Evolutionary conservation across 2,113 vertebrate genomes (phyloP).

Genomic region (Brachirus orientalis): DNA sequence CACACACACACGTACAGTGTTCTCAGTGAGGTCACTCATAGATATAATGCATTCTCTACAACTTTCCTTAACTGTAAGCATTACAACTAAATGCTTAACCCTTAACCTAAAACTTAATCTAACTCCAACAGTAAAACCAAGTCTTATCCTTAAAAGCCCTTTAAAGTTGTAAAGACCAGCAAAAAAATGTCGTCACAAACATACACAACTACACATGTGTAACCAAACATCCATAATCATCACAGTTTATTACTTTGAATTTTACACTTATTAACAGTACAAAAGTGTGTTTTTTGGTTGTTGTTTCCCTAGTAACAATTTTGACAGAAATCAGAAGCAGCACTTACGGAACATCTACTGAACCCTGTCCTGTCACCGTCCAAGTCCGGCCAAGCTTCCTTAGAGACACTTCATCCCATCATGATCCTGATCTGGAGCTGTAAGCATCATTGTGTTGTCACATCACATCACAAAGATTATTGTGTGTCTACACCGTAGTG

Average conservation of each 20-base stretch:
- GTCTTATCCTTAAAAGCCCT: too few species aligned
- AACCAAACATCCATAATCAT: background rate
- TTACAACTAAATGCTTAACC: too few species aligned
- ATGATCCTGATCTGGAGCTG: constrained; percentile 77
- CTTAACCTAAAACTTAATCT: too few species aligned
- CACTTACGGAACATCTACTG: constrained; percentile 70
- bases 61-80: too few species aligned
- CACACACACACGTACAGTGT: background rate
- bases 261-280: background rate
- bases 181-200: too few species aligned
- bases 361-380: constrained; percentile 81
- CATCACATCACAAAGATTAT: background rate
- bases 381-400: constrained; percentile 80
- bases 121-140: too few species aligned
- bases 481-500: background rate
- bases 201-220: too few species aligned
- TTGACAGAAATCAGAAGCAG: constrained; percentile 81
- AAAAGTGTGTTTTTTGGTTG: background rate
- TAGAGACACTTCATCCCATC: constrained; percentile 35
- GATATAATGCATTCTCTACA: too few species aligned
- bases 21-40: too few species aligned
- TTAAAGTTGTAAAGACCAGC: too few species aligned
- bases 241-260: too few species aligned
- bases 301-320: constrained; percentile 77
- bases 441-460: constrained; percentile 63